Evolutionary conservation across 2,888 invertebrate species (phyloP).

Genomic region (Steinernema hermaphroditum): DNA sequence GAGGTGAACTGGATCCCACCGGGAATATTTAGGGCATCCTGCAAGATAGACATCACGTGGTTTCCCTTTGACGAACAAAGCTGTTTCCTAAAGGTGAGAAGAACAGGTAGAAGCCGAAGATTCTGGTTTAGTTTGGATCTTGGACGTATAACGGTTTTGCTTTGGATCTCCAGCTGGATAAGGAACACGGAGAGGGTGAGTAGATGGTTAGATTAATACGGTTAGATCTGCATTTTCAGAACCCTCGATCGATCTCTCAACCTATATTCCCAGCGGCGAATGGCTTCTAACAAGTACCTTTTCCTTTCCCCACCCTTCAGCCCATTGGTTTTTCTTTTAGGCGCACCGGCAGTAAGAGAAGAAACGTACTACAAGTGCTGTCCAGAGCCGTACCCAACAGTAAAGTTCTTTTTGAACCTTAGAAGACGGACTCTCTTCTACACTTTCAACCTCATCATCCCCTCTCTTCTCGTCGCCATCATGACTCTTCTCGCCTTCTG

Average conservation of each 20-base stretch:
- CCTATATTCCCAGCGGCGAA: slow-evolving; percentile 58
- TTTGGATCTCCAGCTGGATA: slow-evolving; percentile 77
- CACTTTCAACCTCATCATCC: slow-evolving; percentile 51
- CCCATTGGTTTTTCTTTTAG: not conserved
- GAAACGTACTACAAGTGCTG: slow-evolving; percentile 76
- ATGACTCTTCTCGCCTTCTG: slow-evolving; percentile 62
- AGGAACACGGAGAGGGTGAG: slow-evolving; percentile 45
- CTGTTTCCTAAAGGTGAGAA: slow-evolving; percentile 50
- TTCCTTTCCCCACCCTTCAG: not conserved
- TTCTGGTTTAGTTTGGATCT: slow-evolving; percentile 78
- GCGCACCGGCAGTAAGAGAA: slow-evolving; percentile 65
- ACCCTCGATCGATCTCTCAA: slow-evolving; percentile 53
- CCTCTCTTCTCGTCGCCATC: slow-evolving; percentile 55
- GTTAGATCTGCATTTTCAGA: slow-evolving; percentile 36
- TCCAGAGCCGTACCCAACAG: slow-evolving; percentile 75
- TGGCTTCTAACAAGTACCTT: slow-evolving; percentile 50
- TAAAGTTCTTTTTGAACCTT: slow-evolving; percentile 53
- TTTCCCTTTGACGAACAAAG: slow-evolving; percentile 58
- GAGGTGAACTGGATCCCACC: slow-evolving; percentile 62
- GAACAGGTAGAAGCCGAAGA: not conserved
- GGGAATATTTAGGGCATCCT: slow-evolving; percentile 43
- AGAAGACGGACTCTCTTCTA: slow-evolving; percentile 55
- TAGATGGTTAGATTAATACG: not conserved
- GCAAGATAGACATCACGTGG: slow-evolving; percentile 34
- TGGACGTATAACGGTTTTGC: slow-evolving; percentile 90